Evolutionary conservation across 2,888 invertebrate species (phyloP).

Genomic region (Pseudoips prasinana): DNA sequence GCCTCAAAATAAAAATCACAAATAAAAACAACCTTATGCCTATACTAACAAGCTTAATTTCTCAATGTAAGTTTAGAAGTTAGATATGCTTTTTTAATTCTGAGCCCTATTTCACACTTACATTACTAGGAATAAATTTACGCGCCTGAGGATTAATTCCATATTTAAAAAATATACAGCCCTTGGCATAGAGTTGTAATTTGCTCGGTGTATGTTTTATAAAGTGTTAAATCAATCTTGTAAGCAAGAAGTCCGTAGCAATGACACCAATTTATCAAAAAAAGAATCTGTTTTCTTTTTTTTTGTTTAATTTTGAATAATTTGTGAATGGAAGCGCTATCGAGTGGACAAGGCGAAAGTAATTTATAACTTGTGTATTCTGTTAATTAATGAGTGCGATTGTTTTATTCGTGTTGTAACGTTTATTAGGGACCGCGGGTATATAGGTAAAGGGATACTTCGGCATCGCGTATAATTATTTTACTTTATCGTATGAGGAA

Average conservation of each 20-base stretch:
- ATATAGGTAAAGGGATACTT: too few relatives aligned
- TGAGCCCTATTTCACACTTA: constrained; percentile 44
- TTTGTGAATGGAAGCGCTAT: constrained; percentile 66
- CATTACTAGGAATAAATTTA: constrained; percentile 34
- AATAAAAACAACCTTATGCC: constrained; percentile 24
- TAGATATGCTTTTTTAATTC: constrained; percentile 27
- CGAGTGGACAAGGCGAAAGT: constrained; percentile 45
- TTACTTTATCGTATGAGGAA: too few relatives aligned
- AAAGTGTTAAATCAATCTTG: constrained; percentile 23
- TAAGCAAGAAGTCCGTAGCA: constrained; percentile 43
- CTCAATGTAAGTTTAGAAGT: constrained; percentile 7
- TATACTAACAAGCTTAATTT: constrained; percentile 21
- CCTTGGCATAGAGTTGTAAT: constrained; percentile 24
- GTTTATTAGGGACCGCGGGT: constrained; percentile 32
- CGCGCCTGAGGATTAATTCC: constrained; percentile 16
- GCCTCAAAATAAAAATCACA: constrained; percentile 36
- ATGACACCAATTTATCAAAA: constrained; percentile 56
- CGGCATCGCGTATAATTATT: too few relatives aligned
- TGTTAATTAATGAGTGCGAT: constrained; percentile 59
- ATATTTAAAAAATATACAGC: constrained; percentile 12
- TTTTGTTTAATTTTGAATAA: constrained; percentile 66
- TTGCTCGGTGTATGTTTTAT: constrained; percentile 9
- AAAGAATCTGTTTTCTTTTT: constrained; percentile 57
- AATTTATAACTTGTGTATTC: constrained; percentile 59
- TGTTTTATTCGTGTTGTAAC: constrained; percentile 46